A percentile compares a stretch with the other conserved stretches of the same genome.
Evolutionary conservation across 2,888 invertebrate genomes (phyloP).

Genomic region (Euspilapteryx auroguttella): DNA sequence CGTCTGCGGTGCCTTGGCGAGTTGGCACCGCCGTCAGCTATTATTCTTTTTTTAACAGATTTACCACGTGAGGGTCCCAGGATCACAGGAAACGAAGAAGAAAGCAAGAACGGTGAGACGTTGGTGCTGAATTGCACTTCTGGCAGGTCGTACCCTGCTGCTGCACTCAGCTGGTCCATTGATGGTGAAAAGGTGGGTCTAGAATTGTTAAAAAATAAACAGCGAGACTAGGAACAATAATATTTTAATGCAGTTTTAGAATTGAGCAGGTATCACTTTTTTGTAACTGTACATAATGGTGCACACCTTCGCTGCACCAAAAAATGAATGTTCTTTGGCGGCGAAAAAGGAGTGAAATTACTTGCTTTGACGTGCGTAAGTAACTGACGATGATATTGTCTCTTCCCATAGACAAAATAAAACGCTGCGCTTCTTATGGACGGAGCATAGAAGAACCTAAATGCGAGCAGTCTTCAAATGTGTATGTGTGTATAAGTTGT

Average conservation of each 20-base stretch:
- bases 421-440: too few species aligned
- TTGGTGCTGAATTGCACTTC: constrained; percentile 78
- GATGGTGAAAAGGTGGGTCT: constrained; percentile 70
- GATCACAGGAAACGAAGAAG: constrained; percentile 72
- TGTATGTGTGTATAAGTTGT: too few species aligned
- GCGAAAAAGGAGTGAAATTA: too few species aligned
- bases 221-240: too few species aligned
- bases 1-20: background rate
- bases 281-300: too few species aligned
- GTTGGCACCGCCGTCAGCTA: background rate
- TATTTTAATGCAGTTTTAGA: background rate
- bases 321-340: too few species aligned
- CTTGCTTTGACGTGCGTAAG: too few species aligned
- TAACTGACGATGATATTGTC: too few species aligned
- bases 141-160: constrained; percentile 74
- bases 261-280: background rate
- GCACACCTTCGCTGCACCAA: too few species aligned
- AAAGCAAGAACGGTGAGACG: constrained; percentile 74
- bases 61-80: constrained; percentile 73
- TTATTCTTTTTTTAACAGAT: constrained; percentile 29
- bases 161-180: constrained; percentile 76
- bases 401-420: too few species aligned
- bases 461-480: too few species aligned
- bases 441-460: too few species aligned
- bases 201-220: background rate